phyloP scores from a whole-genome alignment of 2,888 invertebrate species.

The Pristionchus maxplancki region DNA sequence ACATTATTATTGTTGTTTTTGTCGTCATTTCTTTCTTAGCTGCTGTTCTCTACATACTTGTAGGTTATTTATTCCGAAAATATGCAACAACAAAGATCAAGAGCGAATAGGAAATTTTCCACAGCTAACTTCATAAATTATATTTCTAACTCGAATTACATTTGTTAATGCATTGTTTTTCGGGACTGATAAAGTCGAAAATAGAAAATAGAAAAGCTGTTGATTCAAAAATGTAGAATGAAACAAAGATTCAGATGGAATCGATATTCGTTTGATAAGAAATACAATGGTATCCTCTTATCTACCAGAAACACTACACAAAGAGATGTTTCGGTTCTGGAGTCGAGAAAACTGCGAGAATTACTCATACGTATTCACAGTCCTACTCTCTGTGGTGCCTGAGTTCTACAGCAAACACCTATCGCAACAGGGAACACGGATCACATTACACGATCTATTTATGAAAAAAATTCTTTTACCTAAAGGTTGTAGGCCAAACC shows the following conservation, averaged over 20 bases:
- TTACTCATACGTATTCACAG: no score
- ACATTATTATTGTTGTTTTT: neutral
- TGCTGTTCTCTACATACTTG: no score
- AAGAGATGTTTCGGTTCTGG: neutral
- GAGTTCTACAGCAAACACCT: no score
- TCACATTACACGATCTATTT: no score
- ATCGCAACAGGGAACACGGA: no score
- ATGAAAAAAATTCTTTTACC: no score
- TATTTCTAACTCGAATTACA: no score
- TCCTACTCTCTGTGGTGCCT: no score
- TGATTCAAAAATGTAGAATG: neutral
- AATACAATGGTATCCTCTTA: neutral
- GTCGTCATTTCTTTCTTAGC: neutral
- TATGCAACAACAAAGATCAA: neutral
- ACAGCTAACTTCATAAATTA: neutral
- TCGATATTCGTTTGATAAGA: neutral
- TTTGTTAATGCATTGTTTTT: no score
- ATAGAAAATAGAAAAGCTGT: no score
- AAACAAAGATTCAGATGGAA: neutral
- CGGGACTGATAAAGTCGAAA: neutral
- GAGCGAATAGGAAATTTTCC: neutral
- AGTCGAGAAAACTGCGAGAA: neutral
- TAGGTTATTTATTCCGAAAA: neutral
- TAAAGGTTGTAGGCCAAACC: no score
- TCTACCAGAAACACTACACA: constrained; percentile 12